Evolutionary conservation across 2,113 vertebrate genomes (phyloP), one percentile per base, ranked within the genome.

Genomic region (Oryzias javanicus): DNA sequence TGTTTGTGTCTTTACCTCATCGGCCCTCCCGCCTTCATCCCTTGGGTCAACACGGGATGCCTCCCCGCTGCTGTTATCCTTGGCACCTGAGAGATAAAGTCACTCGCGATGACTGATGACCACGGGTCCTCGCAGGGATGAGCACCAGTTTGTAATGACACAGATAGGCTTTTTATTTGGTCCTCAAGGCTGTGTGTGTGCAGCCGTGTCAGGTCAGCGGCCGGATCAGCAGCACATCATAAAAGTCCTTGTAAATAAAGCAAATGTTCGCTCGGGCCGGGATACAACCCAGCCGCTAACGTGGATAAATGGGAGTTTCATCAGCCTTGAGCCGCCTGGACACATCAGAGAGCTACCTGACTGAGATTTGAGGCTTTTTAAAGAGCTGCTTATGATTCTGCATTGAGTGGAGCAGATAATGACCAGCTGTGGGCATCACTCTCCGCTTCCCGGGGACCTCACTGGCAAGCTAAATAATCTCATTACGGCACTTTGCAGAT

Each of bases 401-500:
- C 68, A 35, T 78, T 24, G 82, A 77, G 60, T 74, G 76, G 60
- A 79, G 65, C 78, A 80, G 78, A 77, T 87, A 83, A 90, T 81
- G 84, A 85, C 81, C 79, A 78, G 78, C 86, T 86, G 87, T 72
- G 79, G 81, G 77, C 75, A 64, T 76, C 80, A 49, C 76, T 82
- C 58, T 18, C 14, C 42, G 72, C 60, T 68, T 83, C 76, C 78
- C 58, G 0, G 75, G 79, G 78, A 81, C 72, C 49, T 78, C 80
- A 42, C 70, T 75, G 86, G 82, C 74, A 61, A 76, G 61, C 70
- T 81, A 71, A 84, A 76, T 73, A 72, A 76, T 70, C 81, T 85
- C 84, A 81, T 88, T 83, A 84, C 81, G 80, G 60, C 81, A 80
- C 73, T 82, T 89, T 85, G 85, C 83, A 90, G 85, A 83, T 89